phyloP scores from a whole-genome alignment of 1,140 invertebrate genomes.

The Drosophila ficusphila region DNA sequence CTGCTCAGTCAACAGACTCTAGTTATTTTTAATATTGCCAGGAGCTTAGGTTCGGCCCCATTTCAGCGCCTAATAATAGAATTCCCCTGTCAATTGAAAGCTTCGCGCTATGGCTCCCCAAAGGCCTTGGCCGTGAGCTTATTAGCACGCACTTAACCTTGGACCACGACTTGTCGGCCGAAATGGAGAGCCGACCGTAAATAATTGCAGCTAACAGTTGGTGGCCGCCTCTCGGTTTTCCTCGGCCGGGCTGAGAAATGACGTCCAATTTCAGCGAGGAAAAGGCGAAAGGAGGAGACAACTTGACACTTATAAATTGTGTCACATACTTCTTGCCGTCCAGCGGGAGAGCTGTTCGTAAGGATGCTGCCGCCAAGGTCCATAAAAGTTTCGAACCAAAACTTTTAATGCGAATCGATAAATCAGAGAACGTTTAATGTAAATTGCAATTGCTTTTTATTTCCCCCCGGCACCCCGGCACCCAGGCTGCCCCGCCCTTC shows the following conservation, averaged over 20 bases:
- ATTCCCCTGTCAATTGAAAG: constrained; percentile 53
- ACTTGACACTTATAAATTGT: constrained; percentile 79
- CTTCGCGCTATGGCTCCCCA: constrained; percentile 38
- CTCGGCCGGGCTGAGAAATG: constrained; percentile 61
- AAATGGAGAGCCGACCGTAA: constrained; percentile 54
- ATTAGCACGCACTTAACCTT: constrained; percentile 76
- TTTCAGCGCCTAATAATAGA: constrained; percentile 17
- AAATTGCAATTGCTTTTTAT: constrained; percentile 42
- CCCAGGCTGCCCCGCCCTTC: constrained; percentile 16
- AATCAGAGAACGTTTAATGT: constrained; percentile 55
- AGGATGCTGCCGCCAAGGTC: constrained; percentile 10
- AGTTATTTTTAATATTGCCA: not conserved
- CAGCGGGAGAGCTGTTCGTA: constrained; percentile 61
- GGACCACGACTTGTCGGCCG: constrained; percentile 26
- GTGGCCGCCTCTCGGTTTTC: constrained; percentile 20
- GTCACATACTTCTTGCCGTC: constrained; percentile 69
- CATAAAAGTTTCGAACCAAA: constrained; percentile 55
- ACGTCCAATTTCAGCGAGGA: constrained; percentile 65
- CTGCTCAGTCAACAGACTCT: not conserved
- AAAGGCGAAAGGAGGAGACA: constrained; percentile 28
- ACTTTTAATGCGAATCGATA: constrained; percentile 73
- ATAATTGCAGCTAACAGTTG: constrained; percentile 73
- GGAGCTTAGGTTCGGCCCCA: constrained; percentile 4
- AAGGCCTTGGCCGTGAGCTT: constrained; percentile 57
- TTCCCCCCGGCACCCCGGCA: constrained; percentile 7